These are phyloP conservation scores for Empis stercorea DNA, from an alignment of 2,888 invertebrate species.

Conservation along the genomic window DNA sequence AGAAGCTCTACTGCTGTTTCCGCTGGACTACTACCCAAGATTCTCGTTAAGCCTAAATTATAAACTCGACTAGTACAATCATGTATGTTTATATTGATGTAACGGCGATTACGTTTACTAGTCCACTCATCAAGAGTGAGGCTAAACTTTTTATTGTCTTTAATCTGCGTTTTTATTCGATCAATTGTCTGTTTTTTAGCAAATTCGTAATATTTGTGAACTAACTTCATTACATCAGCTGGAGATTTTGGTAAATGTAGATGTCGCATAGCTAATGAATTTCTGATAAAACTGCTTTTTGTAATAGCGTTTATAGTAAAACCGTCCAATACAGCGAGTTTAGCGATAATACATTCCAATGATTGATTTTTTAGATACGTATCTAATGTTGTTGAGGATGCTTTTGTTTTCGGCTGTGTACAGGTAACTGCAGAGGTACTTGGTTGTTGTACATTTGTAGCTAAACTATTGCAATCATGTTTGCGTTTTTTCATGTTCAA, in stretches of 20 bases:
- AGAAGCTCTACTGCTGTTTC: not conserved
- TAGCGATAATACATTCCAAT: too few relatives aligned
- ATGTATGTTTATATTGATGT: conserved; percentile 4
- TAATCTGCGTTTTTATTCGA: conserved; percentile 2
- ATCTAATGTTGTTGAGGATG: not conserved
- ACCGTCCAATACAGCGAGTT: too few relatives aligned
- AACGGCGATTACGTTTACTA: not conserved
- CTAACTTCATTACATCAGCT: not conserved
- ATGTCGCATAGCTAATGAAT: too few relatives aligned
- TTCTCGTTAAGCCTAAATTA: not conserved
- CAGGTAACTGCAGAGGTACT: too few relatives aligned
- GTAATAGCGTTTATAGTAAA: too few relatives aligned
- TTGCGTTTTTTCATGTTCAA: too few relatives aligned
- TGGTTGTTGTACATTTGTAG: too few relatives aligned
- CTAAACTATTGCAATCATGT: too few relatives aligned
- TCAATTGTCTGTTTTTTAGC: not conserved
- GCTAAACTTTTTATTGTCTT: not conserved
- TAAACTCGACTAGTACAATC: not conserved
- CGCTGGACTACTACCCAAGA: not conserved
- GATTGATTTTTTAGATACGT: conserved; percentile 12
- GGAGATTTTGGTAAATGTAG: too few relatives aligned
- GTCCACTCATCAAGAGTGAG: not conserved
- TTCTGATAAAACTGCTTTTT: too few relatives aligned
- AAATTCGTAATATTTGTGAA: not conserved
- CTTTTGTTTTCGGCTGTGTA: not conserved